Percentiles rank a stretch among this genome's conserved stretches.
These are phyloP conservation scores for Leptatherina wallacei DNA, from an alignment of 2,797 vertebrate genomes.

Conservation along the genomic window DNA sequence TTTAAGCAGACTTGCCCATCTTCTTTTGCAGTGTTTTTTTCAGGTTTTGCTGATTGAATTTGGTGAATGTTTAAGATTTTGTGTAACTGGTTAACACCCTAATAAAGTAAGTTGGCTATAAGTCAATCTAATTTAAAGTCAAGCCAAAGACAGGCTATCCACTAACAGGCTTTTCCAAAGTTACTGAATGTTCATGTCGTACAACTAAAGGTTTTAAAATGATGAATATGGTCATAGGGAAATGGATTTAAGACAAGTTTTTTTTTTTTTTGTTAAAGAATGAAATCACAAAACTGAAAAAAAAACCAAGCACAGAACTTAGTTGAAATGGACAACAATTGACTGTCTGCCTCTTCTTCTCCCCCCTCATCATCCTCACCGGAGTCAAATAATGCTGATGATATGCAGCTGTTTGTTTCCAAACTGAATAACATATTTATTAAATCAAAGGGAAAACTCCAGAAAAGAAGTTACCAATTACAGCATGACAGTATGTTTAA, in stretches of 20 bases:
- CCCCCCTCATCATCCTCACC: not conserved
- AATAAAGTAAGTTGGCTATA: no score
- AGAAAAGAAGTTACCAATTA: not conserved
- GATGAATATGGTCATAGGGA: not conserved
- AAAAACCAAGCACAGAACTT: not conserved
- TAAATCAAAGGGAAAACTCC: not conserved
- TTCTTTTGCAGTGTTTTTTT: no score
- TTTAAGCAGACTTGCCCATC: no score
- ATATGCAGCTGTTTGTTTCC: no score
- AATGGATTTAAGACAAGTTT: not conserved
- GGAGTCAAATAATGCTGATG: not conserved
- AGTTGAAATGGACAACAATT: not conserved
- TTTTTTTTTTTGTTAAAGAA: not conserved
- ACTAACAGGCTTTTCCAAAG: no score
- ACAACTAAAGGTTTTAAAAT: not conserved
- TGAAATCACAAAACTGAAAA: not conserved
- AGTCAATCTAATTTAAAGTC: no score
- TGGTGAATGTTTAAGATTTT: no score
- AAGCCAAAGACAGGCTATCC: no score
- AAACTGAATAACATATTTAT: no score
- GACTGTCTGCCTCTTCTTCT: not conserved
- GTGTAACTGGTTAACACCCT: no score
- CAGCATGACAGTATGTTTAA: not conserved
- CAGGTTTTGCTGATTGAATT: no score
- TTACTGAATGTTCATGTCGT: no score